Base-by-base conservation (phyloP, 1,140 invertebrate genomes). In the Cepaea nemoralis region DNA sequence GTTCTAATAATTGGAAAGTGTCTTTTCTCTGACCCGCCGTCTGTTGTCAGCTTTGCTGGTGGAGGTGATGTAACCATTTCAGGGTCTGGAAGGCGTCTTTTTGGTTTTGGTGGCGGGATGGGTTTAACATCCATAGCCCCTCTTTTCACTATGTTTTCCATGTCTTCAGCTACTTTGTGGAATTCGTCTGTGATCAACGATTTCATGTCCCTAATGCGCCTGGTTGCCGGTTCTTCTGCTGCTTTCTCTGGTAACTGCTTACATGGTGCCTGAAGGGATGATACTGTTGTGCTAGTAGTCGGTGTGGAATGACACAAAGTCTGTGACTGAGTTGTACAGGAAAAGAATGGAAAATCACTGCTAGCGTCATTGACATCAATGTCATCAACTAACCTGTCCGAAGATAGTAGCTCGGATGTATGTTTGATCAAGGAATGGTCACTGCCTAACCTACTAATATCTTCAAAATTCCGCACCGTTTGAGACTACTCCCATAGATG, bases 391-490 rank as follows among this genome's bases (percentile, higher is more conserved):
- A 40, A 2, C 19, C 33, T 33, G 37, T 77, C 75, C 0, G 33
- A 19, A 6, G 77, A 10, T 27, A 35, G 19, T 24, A 33, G 33
- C 1, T 77, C 75, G 19, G 75, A 59, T 19, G 55, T 35, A 31
- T 55, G 37, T 69, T 40, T 35, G 2, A 76, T 73, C 19, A 35
- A 66, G 33, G 59, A 66, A 16, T 35, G 39, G 22, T 69, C 73
- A 40, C 71, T 69, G 16, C 81, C 85, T 35, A 89, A 80, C 80
- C 86, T 84, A 83, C 88, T 89, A 35, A 91, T 91, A 83, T 91
- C 86, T 77, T 89, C 89, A 59, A 90, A 86, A 35, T 87, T 86
- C 87, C 85, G 78, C 88, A 90, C 14, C 89, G 83, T 71, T 86
- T 87, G 50, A 88, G 59, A 24, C 76, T 67, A 59, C 67, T 76